Evolutionary conservation across 2,797 vertebrate genomes (phyloP), one percentile per base, ranked within the genome.

Genomic region (Lepus oiostolus): DNA sequence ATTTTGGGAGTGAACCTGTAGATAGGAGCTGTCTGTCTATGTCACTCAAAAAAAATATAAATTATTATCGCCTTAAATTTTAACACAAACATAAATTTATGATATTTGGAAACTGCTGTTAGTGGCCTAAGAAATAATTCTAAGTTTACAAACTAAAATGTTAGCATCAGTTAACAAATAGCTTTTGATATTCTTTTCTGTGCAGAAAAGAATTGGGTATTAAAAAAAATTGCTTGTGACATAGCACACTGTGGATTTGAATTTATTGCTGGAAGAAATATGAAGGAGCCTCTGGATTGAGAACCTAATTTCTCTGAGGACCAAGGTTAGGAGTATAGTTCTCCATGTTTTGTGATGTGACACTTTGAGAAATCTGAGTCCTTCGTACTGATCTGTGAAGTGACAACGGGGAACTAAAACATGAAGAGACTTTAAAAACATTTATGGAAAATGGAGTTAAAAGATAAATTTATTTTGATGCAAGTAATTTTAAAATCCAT

Each of bases 101-200:
- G n/a, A 84, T 47, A 74, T 87, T 80, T 63, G 24, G 38, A 84
- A 93, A 83, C 87, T 68, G 5, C 71, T 88, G 32, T 84, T 85
- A 95, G 63, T 30, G 28, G 7, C 65, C 62, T 81, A 85, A 92
- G 76, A 38, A 68, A 71, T 76, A 85, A 38, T 58, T 87, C 19
- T 65, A 75, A 85, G 67, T 83, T 83, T 42, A 74, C 22, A 79
- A 54, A 19, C 54, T 74, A 80, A 87, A 54, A 62, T 90, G 75
- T 71, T 60, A 50, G 50, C 50, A 67, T 42, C 38, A 72, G 13
- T 77, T 92, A 81, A 52, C 4, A 83, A 72, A 88, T 0, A 16
- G 19, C 24, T 68, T 84, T 86, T 58, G 38, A 28, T 74, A 58
- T 72, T 81, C 26, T 47, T 71, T 89, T 81, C 13, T 30, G 71